These are phyloP conservation scores for Crotalus horridus DNA, from an alignment of 2,113 vertebrate species.

Conservation along the genomic window DNA sequence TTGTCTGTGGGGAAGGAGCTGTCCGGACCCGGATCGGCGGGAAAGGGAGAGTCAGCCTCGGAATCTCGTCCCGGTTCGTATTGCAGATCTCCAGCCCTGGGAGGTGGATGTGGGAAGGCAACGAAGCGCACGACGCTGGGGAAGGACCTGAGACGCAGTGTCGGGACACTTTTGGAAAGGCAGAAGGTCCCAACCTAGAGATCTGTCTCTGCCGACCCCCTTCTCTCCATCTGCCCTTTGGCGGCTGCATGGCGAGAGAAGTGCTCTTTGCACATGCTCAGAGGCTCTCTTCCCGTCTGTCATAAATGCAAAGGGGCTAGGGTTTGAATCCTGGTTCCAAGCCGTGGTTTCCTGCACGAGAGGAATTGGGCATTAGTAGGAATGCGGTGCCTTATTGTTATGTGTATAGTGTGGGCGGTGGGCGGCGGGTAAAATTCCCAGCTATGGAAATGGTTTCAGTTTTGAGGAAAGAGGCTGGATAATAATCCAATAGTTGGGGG, in stretches of 20 bases:
- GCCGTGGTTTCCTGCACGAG: neutral
- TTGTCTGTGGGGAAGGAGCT: neutral
- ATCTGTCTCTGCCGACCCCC: rapidly evolving
- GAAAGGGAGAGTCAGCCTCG: neutral
- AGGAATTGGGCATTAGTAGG: neutral
- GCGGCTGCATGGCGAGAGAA: neutral
- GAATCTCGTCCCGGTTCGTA: neutral
- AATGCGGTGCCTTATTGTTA: neutral
- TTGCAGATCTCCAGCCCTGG: neutral
- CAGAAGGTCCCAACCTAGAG: neutral
- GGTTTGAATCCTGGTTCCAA: neutral
- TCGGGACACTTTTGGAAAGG: neutral
- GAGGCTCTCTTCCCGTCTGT: neutral
- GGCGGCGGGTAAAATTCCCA: neutral
- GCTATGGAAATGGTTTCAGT: neutral
- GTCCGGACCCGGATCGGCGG: neutral
- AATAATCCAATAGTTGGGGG: neutral
- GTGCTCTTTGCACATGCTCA: neutral
- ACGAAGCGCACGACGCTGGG: neutral
- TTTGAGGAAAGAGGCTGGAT: neutral
- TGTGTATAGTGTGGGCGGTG: neutral
- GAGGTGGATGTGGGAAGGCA: neutral
- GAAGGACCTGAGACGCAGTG: neutral
- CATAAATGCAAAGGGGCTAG: neutral
- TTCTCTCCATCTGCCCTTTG: neutral